Base-by-base conservation (phyloP, 1,140 invertebrate genomes). In the Caerostris extrusa region DNA sequence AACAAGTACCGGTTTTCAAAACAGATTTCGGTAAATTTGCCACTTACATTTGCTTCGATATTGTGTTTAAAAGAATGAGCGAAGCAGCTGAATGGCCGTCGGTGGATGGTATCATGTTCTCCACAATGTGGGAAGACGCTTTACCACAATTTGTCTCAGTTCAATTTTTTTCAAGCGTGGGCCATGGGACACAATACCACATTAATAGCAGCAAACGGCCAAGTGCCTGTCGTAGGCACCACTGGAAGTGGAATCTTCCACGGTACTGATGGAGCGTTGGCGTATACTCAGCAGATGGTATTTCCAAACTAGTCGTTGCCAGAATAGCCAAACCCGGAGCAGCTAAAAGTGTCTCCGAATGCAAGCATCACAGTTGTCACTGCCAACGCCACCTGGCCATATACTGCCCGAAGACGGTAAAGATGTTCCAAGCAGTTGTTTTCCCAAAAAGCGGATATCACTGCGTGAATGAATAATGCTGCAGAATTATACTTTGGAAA, bases 21-120 rank as follows among this genome's bases (percentile, higher is more conserved):
- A 96, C 97, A 0, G 95, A 95, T 56, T 61, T 95, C 34, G 94
- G 95, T 55, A 93, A 96, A 19, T 98, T 99, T 95, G 98, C 98
- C 3, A 96, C 97, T 1, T 96, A 98, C 55, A 97, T 97, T 90
- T 98, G 98, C 94, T 98, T 98, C 95, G 98, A 98, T 95, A 96
- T 98, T 50, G 94, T 98, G 3, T 94, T 82, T 19, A 34, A 61
- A 12, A 82, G 60, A 56, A 94, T 90, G 50, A 83, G 53, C 6
- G 55, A 94, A 17, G 58, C 69, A n/a, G 86, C 93, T 12, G 12
- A 85, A 7, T 97, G 97, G 95, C 94, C 97, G 64, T 95, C 96
- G 4, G 96, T 97, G 0, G 95, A 97, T 7, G 95, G 96, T 53
- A 91, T 96, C 3, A 95, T 98, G 2, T 97, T 97, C 94, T 96